Conservation (phyloP, 2,113 vertebrate genomes). For the Sphyrna mokarran region DNA sequence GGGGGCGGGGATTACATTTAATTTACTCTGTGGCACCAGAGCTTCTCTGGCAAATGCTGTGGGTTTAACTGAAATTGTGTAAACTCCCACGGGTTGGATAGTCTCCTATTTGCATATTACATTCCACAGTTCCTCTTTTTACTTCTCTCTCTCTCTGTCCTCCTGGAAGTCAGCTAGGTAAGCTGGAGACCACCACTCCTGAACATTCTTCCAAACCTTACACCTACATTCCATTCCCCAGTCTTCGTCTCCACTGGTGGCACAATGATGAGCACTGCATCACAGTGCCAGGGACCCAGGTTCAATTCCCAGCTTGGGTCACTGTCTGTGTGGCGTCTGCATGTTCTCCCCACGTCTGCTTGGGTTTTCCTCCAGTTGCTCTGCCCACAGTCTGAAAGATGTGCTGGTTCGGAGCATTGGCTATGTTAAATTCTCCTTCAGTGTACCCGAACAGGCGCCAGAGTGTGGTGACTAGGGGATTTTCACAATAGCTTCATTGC, state of each 20-base stretch:
- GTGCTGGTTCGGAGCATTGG: too few relatives aligned
- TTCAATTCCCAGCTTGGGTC: too few relatives aligned
- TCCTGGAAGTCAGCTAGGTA: neutral
- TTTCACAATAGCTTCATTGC: too few relatives aligned
- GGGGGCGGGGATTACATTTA: neutral
- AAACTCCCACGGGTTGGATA: neutral
- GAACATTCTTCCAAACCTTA: neutral
- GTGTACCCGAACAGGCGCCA: too few relatives aligned
- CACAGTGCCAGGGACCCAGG: too few relatives aligned
- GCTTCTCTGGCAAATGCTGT: neutral
- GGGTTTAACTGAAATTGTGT: neutral
- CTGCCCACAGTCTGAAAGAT: too few relatives aligned
- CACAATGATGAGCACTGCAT: too few relatives aligned
- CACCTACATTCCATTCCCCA: neutral
- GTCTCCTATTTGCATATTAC: neutral
- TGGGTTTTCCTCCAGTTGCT: too few relatives aligned
- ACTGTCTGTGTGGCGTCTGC: too few relatives aligned
- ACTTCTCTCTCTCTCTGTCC: neutral
- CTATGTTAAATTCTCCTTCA: too few relatives aligned
- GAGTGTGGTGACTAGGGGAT: too few relatives aligned
- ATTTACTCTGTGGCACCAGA: neutral
- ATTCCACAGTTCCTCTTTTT: neutral
- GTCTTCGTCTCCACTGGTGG: neutral
- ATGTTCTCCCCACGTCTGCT: too few relatives aligned
- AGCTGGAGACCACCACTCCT: neutral